phyloP scores from a whole-genome alignment of 1,140 invertebrate genomes.

The Heliconius melpomene region DNA sequence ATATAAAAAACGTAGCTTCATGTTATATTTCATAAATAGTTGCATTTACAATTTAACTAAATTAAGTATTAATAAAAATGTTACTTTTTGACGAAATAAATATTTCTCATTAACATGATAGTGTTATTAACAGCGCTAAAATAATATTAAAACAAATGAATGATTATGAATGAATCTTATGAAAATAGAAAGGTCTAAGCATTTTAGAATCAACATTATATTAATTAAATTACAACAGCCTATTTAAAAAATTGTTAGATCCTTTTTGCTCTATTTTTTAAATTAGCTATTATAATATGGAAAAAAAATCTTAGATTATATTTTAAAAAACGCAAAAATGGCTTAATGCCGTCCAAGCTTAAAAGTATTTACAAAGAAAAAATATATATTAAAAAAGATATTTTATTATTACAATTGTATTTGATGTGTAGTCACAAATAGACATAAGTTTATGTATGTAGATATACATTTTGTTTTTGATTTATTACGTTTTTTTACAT shows the following conservation, averaged over 20 bases:
- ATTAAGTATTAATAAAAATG: neutral
- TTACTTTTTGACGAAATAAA: too few relatives aligned
- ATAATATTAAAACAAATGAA: too few relatives aligned
- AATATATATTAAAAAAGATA: neutral
- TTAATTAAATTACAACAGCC: too few relatives aligned
- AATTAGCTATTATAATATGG: neutral
- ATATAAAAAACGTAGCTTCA: neutral
- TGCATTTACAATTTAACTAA: neutral
- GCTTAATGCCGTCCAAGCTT: constrained; percentile 8
- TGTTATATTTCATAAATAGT: neutral
- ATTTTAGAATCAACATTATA: too few relatives aligned
- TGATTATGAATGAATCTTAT: too few relatives aligned
- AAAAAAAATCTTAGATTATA: neutral
- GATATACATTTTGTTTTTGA: neutral
- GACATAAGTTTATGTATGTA: neutral
- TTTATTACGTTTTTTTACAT: neutral
- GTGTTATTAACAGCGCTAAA: too few relatives aligned
- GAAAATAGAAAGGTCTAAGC: too few relatives aligned
- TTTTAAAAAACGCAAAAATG: neutral
- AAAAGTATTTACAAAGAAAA: neutral
- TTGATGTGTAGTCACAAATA: constrained; percentile 11
- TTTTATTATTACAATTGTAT: constrained; percentile 1
- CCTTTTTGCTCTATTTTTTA: neutral
- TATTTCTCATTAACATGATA: too few relatives aligned
- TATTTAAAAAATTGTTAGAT: too few relatives aligned